Conservation (phyloP, 2,888 invertebrate genomes). For the Eulithis prunata region DNA sequence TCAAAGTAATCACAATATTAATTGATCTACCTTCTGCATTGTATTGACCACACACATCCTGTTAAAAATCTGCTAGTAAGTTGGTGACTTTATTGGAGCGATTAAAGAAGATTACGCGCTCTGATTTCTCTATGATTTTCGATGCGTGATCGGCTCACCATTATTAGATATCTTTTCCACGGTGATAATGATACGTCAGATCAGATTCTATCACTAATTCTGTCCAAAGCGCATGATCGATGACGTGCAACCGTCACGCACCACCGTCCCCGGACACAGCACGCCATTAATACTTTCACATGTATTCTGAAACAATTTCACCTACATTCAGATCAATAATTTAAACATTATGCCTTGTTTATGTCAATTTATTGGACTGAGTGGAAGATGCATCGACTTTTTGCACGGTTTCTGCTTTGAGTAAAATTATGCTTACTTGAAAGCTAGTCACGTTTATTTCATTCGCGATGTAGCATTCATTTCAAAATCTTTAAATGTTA, state of each 20-base stretch:
- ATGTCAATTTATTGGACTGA: constrained; percentile 29
- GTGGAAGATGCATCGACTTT: constrained; percentile 24
- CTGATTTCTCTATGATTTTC: constrained; percentile 27
- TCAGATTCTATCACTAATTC: constrained; percentile 36
- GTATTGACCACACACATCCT: constrained; percentile 8
- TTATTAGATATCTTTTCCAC: constrained; percentile 35
- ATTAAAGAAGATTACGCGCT: constrained; percentile 20
- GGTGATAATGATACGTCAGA: constrained; percentile 37
- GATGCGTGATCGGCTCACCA: constrained; percentile 26
- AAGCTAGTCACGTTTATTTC: not conserved
- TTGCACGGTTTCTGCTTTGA: constrained; percentile 26
- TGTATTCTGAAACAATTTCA: constrained; percentile 66
- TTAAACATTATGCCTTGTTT: constrained; percentile 42
- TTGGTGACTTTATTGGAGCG: constrained; percentile 11
- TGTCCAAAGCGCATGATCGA: constrained; percentile 50
- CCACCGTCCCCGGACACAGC: constrained; percentile 53
- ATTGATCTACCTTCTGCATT: constrained; percentile 1
- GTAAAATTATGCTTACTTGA: not conserved
- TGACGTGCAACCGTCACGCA: constrained; percentile 67
- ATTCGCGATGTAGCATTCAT: not conserved
- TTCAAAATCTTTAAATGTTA: not conserved
- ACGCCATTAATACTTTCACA: constrained; percentile 66
- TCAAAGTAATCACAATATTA: constrained; percentile 27
- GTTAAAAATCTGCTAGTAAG: constrained; percentile 5
- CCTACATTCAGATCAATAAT: constrained; percentile 60